A percentile compares a stretch with the other conserved stretches of the same genome.
phyloP scores from a whole-genome alignment of 37 sponge, comb jelly and placozoan genomes.

The Crambe crambe region DNA sequence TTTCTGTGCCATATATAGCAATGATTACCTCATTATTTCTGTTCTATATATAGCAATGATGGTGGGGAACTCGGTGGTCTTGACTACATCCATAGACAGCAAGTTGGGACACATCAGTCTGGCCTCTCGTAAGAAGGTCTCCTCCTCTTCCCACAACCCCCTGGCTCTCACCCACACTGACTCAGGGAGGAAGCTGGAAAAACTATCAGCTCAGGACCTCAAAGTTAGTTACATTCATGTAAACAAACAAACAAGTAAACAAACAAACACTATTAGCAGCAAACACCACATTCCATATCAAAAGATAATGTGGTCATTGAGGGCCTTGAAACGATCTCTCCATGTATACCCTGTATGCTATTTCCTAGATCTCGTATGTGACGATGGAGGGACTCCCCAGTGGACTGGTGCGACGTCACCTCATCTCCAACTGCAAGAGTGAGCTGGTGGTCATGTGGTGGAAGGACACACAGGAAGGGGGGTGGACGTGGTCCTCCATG shows the following conservation, averaged over 20 bases:
- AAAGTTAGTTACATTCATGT: constrained; percentile 32
- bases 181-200: constrained; percentile 51
- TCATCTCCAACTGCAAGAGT: constrained; percentile 15
- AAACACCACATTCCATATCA: too few species aligned
- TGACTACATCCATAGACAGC: not conserved
- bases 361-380: too few species aligned
- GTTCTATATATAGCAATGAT: not conserved
- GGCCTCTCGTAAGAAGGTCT: not conserved
- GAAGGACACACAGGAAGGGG: constrained; percentile 22
- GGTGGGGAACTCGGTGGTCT: not conserved
- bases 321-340: too few species aligned
- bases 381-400: too few species aligned
- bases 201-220: constrained; percentile 45
- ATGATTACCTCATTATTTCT: too few species aligned
- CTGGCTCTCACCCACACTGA: constrained; percentile 38
- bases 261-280: too few species aligned
- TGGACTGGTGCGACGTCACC: too few species aligned
- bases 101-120: constrained; percentile 17
- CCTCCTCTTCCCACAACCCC: constrained; percentile 4
- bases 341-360: too few species aligned
- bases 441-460: constrained; percentile 62
- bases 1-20: too few species aligned
- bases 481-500: constrained; percentile 32
- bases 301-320: too few species aligned
- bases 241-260: not conserved